A percentile compares a stretch with the other conserved stretches of the same genome.
phyloP scores from a whole-genome alignment of 2,797 vertebrate genomes.

The Artibeus jamaicensis region DNA sequence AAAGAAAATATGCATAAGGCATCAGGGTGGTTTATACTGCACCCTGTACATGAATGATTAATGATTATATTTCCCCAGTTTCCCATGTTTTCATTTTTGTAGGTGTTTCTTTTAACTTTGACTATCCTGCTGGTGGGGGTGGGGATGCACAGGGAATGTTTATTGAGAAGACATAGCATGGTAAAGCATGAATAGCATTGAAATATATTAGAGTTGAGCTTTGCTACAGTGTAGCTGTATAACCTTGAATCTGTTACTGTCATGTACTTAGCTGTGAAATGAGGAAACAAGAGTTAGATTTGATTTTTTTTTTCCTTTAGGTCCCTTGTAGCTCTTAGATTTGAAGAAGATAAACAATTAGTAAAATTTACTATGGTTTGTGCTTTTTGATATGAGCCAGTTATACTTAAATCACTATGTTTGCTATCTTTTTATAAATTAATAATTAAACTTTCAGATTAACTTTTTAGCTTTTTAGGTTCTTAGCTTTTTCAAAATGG shows the following conservation, averaged over 20 bases:
- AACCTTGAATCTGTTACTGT: background rate
- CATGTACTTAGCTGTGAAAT: background rate
- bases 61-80: background rate
- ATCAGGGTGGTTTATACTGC: background rate
- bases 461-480: background rate
- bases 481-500: conserved; percentile 32
- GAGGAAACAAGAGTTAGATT: background rate
- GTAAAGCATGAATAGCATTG: background rate
- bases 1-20: background rate
- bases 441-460: background rate
- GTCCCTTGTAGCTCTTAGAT: background rate
- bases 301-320: background rate
- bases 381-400: background rate
- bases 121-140: background rate
- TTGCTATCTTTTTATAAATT: background rate
- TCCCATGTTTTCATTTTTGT: conserved; percentile 11
- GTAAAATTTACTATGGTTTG: background rate
- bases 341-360: background rate
- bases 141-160: background rate
- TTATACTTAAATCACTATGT: background rate
- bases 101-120: conserved; percentile 15
- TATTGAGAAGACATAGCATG: background rate
- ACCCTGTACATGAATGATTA: background rate
- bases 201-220: background rate
- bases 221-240: background rate